Evolutionary conservation across 2,888 invertebrate genomes (phyloP).

Genomic region (Nasonovia ribisnigri): DNA sequence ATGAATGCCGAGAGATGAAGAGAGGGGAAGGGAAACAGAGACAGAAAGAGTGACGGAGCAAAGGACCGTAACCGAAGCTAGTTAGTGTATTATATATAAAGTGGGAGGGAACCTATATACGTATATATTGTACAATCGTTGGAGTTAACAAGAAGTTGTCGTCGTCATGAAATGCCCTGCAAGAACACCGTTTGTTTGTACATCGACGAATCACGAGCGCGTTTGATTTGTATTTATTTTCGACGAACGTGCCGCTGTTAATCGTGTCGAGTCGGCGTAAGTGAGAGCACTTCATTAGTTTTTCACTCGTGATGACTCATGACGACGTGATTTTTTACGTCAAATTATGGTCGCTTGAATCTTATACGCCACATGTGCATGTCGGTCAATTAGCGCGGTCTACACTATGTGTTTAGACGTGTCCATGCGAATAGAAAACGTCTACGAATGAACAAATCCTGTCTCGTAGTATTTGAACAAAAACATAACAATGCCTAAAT

Average conservation of each 20-base stretch:
- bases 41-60: background rate
- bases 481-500: background rate
- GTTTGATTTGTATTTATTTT: conserved; percentile 49
- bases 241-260: conserved; percentile 32
- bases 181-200: background rate
- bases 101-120: background rate
- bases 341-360: background rate
- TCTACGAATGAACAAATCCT: background rate
- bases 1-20: background rate
- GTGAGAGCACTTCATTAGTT: background rate
- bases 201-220: background rate
- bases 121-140: background rate
- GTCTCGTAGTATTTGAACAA: background rate
- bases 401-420: background rate
- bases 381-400: background rate
- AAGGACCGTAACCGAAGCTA: background rate
- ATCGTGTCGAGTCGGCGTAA: too few species aligned
- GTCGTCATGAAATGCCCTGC: background rate
- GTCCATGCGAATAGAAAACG: background rate
- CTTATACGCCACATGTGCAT: background rate
- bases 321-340: background rate
- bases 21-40: background rate
- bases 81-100: background rate
- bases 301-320: background rate
- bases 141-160: conserved; percentile 15